Evolutionary conservation across 2,888 invertebrate genomes (phyloP), one percentile per base, ranked within the genome.

Genomic region (Pyrochroa serraticornis): DNA sequence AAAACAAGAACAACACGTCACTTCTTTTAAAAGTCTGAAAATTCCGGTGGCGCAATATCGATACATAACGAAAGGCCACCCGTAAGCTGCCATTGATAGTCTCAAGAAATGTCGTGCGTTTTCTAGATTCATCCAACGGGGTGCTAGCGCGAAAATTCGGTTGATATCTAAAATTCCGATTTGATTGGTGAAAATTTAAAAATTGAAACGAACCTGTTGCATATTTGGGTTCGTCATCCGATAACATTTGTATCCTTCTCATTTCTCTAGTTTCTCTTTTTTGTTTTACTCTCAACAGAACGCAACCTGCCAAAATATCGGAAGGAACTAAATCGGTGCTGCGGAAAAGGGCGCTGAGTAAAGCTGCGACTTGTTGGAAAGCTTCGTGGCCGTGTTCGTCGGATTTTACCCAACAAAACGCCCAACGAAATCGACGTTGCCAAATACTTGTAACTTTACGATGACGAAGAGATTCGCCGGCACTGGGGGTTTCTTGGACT

Each of bases 251-350:
- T 59, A 89, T 85, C 63, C 89, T 81, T 34, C 88, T 78, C 81
- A 87, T 85, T 75, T 90, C 89, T 62, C 89, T 81, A 0, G 86
- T 88, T 72, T 90, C 89, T 8, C 88, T 80, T 74, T 90, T 91
- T 73, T 90, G 90, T 50, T 89, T 85, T 2, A 91, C 87, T 66
- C 90, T 83, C 3, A 95, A 83, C n/a, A 95, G 84, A 13, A 95
- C 87, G 70, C 92, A 87, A 7, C 94, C 95, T 7, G 94, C 94
- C 52, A 93, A 87, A 9, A 95, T 86, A 77, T 95, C 96, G 0
- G 93, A 92, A 0, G 93, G 91, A 0, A 95, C 94, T 36, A 95
- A 80, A 78, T 95, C 93, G 6, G 92, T 88, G 63, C 92, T 91
- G 70, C 93, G 84, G 78, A 93, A 93, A 60, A 93, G 82, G 1